phyloP scores from a whole-genome alignment of 2,888 invertebrate species.

The Oscheius sp. region DNA sequence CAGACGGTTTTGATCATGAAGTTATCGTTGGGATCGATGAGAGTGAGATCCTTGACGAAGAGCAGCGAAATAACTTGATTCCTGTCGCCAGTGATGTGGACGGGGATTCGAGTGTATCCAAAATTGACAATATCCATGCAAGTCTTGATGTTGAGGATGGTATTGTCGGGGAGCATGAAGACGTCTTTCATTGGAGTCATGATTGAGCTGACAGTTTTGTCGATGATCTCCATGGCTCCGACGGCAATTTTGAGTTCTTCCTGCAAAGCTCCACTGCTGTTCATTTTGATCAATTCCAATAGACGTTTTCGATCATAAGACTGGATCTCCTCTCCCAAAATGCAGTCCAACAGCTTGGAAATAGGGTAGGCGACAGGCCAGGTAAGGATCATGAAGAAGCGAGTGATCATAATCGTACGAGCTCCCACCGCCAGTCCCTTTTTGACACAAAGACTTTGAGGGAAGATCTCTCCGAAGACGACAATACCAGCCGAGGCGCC shows the following conservation, averaged over 20 bases:
- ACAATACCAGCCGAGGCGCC: conserved; percentile 80
- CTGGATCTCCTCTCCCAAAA: conserved; percentile 90
- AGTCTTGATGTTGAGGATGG: conserved; percentile 88
- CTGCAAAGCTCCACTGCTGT: conserved; percentile 30
- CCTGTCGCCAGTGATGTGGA: conserved; percentile 74
- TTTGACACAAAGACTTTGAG: conserved; percentile 75
- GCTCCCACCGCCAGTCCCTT: conserved; percentile 67
- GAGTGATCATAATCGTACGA: conserved; percentile 86
- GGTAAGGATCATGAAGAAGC: conserved; percentile 89
- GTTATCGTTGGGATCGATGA: conserved; percentile 97
- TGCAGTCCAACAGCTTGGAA: conserved; percentile 57
- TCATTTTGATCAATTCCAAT: conserved; percentile 83
- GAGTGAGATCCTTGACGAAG: conserved; percentile 96
- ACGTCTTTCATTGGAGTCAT: conserved; percentile 97
- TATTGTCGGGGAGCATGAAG: conserved; percentile 90
- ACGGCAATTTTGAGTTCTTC: conserved; percentile 69
- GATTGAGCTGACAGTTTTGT: conserved; percentile 89
- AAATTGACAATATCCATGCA: conserved; percentile 92
- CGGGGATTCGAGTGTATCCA: conserved; percentile 92
- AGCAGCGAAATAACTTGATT: conserved; percentile 73
- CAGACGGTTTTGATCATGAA: conserved; percentile 73
- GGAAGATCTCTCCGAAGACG: conserved; percentile 79
- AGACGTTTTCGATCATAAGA: conserved; percentile 94
- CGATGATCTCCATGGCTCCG: conserved; percentile 91
- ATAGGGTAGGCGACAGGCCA: conserved; percentile 81